phyloP scores from a whole-genome alignment of 1,140 invertebrate genomes.

The Daktulosphaira vitifoliae region DNA sequence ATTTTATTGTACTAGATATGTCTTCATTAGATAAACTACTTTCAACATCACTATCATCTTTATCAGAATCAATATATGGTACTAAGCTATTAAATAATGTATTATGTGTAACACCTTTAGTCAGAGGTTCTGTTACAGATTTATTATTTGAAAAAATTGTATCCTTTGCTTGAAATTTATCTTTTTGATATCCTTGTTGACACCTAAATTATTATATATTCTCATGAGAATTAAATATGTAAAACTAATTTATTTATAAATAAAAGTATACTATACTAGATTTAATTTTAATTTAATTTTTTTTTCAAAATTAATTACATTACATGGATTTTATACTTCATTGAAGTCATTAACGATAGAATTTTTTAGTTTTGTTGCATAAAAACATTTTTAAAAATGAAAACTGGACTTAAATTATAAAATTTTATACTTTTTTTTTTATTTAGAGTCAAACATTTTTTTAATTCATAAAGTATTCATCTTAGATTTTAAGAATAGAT shows the following conservation, averaged over 20 bases:
- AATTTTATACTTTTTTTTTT: no score
- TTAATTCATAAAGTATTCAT: no score
- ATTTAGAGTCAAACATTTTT: no score
- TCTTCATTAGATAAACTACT: conserved; percentile 25
- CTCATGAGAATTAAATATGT: not conserved
- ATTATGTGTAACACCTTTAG: not conserved
- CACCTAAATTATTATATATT: conserved; percentile 1
- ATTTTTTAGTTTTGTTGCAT: no score
- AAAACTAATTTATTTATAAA: not conserved
- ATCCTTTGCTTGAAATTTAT: not conserved
- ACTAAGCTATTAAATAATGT: conserved; percentile 22
- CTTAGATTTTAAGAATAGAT: no score
- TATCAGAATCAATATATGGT: conserved; percentile 33
- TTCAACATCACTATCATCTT: conserved; percentile 23
- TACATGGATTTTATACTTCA: not conserved
- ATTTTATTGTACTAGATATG: not conserved
- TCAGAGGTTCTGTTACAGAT: not conserved
- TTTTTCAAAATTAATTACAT: not conserved
- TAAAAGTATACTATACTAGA: no score
- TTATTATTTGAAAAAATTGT: not conserved
- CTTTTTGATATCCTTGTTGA: conserved; percentile 17
- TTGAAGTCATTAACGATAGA: not conserved
- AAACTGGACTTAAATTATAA: no score
- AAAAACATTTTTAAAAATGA: no score
- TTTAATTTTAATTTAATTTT: no score